A percentile compares a stretch with the other conserved stretches of the same genome.
These are phyloP conservation scores for Apamea anceps DNA, from an alignment of 2,888 invertebrate genomes.

Conservation along the genomic window DNA sequence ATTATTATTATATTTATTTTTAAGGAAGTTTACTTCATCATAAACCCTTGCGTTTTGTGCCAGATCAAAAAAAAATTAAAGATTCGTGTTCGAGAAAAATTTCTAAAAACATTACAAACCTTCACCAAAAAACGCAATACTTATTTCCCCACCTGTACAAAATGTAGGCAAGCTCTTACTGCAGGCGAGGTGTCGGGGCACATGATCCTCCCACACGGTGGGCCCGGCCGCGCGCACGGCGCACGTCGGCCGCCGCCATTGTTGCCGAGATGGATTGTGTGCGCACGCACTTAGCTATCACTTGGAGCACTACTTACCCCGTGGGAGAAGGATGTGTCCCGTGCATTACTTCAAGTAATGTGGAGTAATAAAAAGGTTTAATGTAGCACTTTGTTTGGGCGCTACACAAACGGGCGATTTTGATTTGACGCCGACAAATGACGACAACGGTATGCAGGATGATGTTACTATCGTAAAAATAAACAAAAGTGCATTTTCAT, in stretches of 20 bases:
- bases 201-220: conserved; percentile 54
- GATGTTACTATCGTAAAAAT: background rate
- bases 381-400: conserved; percentile 35
- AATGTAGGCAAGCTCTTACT: conserved; percentile 69
- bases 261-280: conserved; percentile 67
- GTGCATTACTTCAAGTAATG: conserved; percentile 45
- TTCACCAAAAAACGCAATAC: conserved; percentile 10
- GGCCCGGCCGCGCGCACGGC: conserved; percentile 29
- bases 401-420: background rate
- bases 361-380: conserved; percentile 45
- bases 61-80: background rate
- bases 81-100: background rate
- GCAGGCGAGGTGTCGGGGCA: conserved; percentile 73
- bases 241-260: conserved; percentile 48
- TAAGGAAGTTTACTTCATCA: background rate
- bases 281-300: conserved; percentile 65
- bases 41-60: background rate
- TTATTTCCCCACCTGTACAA: conserved; percentile 54
- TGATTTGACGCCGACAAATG: background rate
- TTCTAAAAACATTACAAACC: background rate
- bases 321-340: conserved; percentile 36
- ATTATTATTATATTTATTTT: background rate
- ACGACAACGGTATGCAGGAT: background rate
- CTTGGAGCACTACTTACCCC: conserved; percentile 58
- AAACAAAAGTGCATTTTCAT: background rate